phyloP scores from a whole-genome alignment of 53 echinoderm and acorn worm species.

The Holothuria leucospilota region DNA sequence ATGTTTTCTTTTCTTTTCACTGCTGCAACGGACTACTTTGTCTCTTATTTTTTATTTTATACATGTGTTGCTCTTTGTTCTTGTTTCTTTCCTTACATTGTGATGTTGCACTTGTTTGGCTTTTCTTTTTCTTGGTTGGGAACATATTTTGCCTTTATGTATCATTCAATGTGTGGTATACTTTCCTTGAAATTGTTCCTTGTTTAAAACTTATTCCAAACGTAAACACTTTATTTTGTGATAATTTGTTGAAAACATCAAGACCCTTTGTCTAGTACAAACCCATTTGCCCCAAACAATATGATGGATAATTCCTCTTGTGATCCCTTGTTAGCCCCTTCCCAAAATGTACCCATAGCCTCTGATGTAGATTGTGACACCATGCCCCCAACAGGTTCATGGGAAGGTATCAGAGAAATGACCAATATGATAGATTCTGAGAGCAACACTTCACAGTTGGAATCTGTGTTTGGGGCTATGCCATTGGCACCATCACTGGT shows the following conservation, averaged over 20 bases:
- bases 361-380: slow-evolving; percentile 14
- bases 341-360: background rate
- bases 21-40: background rate
- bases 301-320: slow-evolving; percentile 21
- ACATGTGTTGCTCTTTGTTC: background rate
- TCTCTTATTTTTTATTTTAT: background rate
- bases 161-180: no score
- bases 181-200: no score
- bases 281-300: slow-evolving; percentile 28
- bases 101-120: no score
- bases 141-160: no score
- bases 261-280: slow-evolving; percentile 25
- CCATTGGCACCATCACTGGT: slow-evolving; percentile 60
- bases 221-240: no score
- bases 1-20: background rate
- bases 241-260: no score
- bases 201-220: no score
- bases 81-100: background rate
- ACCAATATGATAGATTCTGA: slow-evolving; percentile 60
- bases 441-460: slow-evolving; percentile 57
- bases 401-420: slow-evolving; percentile 36
- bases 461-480: slow-evolving; percentile 64
- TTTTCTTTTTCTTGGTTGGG: no score
- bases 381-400: slow-evolving; percentile 7
- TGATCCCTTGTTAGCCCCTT: slow-evolving; percentile 8